Evolutionary conservation across 2,113 vertebrate species (phyloP).

Genomic region (Dicaeum eximium): DNA sequence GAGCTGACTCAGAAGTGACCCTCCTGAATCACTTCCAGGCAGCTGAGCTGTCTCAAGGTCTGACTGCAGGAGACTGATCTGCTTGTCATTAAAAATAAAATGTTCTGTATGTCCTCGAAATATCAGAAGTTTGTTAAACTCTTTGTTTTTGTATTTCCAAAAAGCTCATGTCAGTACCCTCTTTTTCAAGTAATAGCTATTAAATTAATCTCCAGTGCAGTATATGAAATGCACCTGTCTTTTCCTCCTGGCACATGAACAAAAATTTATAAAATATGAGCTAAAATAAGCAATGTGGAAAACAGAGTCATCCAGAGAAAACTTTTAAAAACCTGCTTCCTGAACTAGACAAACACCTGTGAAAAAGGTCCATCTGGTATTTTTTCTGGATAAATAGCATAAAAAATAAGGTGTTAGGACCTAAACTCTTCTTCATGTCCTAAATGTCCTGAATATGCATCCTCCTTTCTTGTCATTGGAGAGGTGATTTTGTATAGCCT

Average conservation of each 20-base stretch:
- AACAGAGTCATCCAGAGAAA: background rate
- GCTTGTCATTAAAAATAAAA: background rate
- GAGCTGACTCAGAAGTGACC: conserved; percentile 23
- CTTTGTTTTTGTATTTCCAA: background rate
- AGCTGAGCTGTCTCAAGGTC: background rate
- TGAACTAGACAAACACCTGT: background rate
- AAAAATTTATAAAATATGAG: background rate
- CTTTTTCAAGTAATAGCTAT: background rate
- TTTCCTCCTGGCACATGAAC: background rate
- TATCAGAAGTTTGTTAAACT: background rate
- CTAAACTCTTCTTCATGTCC: background rate
- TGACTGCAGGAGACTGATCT: background rate
- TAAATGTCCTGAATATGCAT: background rate
- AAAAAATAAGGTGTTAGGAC: background rate
- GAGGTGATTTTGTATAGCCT: background rate
- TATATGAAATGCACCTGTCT: background rate
- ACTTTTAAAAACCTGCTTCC: background rate
- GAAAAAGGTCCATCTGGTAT: background rate
- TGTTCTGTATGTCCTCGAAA: background rate
- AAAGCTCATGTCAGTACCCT: background rate
- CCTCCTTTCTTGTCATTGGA: background rate
- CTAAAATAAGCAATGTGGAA: background rate
- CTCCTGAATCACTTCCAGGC: background rate
- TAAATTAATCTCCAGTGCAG: background rate
- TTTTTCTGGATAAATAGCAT: background rate